These are phyloP conservation scores for Alethe castanea DNA, from an alignment of 2,113 vertebrate species.

Conservation along the genomic window DNA sequence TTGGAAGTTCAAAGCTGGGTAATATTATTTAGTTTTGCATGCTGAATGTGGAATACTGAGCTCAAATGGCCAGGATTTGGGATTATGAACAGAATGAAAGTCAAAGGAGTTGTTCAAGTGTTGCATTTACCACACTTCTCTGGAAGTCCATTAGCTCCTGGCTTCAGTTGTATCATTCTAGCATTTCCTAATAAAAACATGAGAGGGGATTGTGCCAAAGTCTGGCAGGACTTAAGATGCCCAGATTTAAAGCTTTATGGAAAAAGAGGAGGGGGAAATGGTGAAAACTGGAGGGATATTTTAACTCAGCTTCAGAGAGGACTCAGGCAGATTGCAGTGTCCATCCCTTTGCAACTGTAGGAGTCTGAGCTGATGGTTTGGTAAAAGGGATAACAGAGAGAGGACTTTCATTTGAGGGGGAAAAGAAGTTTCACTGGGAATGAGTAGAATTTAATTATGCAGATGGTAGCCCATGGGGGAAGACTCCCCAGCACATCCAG, in stretches of 20 bases:
- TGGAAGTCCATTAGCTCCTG: background rate
- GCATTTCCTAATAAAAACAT: conserved; percentile 6
- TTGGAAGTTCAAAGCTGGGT: background rate
- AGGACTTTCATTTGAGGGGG: background rate
- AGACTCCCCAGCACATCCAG: background rate
- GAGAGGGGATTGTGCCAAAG: background rate
- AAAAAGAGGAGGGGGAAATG: background rate
- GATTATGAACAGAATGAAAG: background rate
- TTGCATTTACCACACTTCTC: background rate
- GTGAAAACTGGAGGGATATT: background rate
- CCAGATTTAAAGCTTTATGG: background rate
- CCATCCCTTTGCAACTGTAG: background rate
- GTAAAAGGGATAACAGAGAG: background rate
- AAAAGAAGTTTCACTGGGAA: background rate
- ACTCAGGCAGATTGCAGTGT: background rate
- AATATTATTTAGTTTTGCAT: background rate
- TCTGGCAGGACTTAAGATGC: background rate
- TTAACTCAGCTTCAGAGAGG: background rate
- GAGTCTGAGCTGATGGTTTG: background rate
- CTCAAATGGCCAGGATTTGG: background rate
- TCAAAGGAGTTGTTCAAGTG: background rate
- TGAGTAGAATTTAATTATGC: conserved; percentile 37
- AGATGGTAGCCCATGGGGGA: background rate
- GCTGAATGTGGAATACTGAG: background rate
- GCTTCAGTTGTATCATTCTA: background rate